Evolutionary conservation across 1,140 invertebrate genomes (phyloP).

Genomic region (Drosophila leontia): DNA sequence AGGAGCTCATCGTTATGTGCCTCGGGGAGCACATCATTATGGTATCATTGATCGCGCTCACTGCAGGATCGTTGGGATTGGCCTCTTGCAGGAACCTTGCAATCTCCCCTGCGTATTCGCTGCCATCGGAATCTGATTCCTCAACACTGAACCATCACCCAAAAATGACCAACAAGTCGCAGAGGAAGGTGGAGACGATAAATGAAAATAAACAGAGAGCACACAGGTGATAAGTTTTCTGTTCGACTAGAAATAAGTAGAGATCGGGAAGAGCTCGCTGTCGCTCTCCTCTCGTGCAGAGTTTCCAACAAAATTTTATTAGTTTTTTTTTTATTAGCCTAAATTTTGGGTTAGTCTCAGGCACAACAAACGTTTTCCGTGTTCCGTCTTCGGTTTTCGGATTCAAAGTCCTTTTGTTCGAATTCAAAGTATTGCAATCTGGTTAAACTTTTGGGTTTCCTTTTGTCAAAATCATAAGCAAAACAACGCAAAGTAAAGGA

Average conservation of each 20-base stretch:
- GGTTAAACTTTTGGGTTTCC: constrained; percentile 51
- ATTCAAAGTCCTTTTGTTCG: constrained; percentile 22
- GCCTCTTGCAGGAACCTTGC: constrained; percentile 9
- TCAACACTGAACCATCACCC: constrained; percentile 52
- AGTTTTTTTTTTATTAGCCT: constrained; percentile 27
- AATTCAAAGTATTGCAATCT: constrained; percentile 82
- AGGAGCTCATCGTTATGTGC: not conserved
- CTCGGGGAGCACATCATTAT: constrained; percentile 31
- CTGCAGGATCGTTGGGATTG: constrained; percentile 50
- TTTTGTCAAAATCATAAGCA: constrained; percentile 26
- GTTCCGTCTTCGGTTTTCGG: constrained; percentile 11
- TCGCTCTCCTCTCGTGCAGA: not conserved
- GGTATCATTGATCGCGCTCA: constrained; percentile 46
- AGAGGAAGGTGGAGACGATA: constrained; percentile 36
- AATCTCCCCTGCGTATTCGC: constrained; percentile 44
- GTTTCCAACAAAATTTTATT: constrained; percentile 26
- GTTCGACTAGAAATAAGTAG: constrained; percentile 19
- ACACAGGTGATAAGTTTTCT: constrained; percentile 37
- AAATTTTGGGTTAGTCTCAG: constrained; percentile 31
- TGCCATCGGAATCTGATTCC: constrained; percentile 73
- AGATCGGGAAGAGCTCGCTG: constrained; percentile 1
- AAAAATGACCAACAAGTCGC: constrained; percentile 50
- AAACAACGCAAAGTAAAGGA: constrained; percentile 48
- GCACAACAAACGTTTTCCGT: constrained; percentile 10
- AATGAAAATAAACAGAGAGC: constrained; percentile 76